Evolutionary conservation across 2,888 invertebrate species (phyloP), one percentile per base, ranked within the genome.

Genomic region (Sesia apiformis): DNA sequence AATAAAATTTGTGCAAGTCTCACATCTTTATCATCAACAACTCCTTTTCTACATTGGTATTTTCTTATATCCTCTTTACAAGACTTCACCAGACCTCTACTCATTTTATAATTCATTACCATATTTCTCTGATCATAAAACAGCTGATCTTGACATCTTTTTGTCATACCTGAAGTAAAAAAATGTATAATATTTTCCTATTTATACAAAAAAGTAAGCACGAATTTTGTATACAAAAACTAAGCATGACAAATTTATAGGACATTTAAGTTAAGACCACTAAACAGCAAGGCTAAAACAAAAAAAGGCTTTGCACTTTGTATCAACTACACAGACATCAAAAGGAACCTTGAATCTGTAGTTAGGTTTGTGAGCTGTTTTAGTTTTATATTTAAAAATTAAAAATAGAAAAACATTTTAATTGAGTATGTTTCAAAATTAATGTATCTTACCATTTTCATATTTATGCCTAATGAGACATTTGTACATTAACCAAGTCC

Each of bases 41-140:
- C 93, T 46, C 93, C 94, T 76, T 94, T 93, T 3, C 96, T 91
- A 74, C 99, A 99, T 58, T 94, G 94, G 74, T 96, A 93, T 60
- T 91, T 92, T 64, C 94, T 93, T 42, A 99, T 98, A 68, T 98
- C 98, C 60, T 96, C 94, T 70, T 94, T 94, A 75, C 99, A 99
- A 3, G 97, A 94, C 70, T 94, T 93, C 40, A 95, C 95, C 56
- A 99, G 89, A 0, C 97, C 96, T 77, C 94, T 95, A 69, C 97
- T 97, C 55, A 96, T 94, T 76, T 93, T 94, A 75, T 97, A 98
- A 84, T 99, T 98, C 72, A 95, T 94, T 4, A 96, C 94, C 70
- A 98, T 95, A 60, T 97, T 90, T 80, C 94, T 94, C 80, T 98
- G 97, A 58, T 97, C 92, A 69, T 95, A 92, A 50, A 94, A 91